Evolutionary conservation across 2,113 vertebrate species (phyloP), one percentile per base, ranked within the genome.

Genomic region (Pluvianellus socialis): DNA sequence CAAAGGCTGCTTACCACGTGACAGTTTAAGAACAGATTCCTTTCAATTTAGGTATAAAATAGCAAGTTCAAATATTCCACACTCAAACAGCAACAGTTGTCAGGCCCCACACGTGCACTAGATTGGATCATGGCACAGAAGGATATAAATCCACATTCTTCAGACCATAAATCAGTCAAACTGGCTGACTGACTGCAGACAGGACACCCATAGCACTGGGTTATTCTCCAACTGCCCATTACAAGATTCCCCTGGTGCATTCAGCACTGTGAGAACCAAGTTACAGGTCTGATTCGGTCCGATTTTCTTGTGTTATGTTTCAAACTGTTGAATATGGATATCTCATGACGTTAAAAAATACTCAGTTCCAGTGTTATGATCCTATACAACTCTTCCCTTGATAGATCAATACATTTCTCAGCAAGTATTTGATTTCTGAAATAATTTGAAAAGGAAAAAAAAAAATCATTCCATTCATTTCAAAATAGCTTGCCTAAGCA

Each of bases 21-120:
- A 71, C 30, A 77, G 45, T 53, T 88, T 85, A 93, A 72, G 61
- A 94, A 84, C 12, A 70, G 44, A 91, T 82, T 92, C 75, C 55
- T 94, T 95, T 84, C 85, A 73, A 70, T 87, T 85, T 91, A n/a
- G 42, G 56, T 91, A 87, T 89, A 89, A 95, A 96, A 81, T 55
- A 71, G n/a, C n/a, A 71, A 76, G 66, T 91, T 85, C 32, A 53
- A 82, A 90, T 76, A 90, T 65, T 91, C 58, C 35, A 82, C 66
- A 24, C 49, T 68, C 24, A 5, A 86, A 87, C 21, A 85, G 44
- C 87, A 95, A 40, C 81, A 85, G 62, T 82, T 96, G 58, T 88
- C 70, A 76, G 90, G 58, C 74, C 87, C 47, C 86, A 81, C 76
- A 71, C 16, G 0, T 86, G 59, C 73, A 81, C 47, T 61, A 72